Evolutionary conservation across 2,888 invertebrate genomes (phyloP), one percentile per base, ranked within the genome.

Genomic region (Keiferia lycopersicella): DNA sequence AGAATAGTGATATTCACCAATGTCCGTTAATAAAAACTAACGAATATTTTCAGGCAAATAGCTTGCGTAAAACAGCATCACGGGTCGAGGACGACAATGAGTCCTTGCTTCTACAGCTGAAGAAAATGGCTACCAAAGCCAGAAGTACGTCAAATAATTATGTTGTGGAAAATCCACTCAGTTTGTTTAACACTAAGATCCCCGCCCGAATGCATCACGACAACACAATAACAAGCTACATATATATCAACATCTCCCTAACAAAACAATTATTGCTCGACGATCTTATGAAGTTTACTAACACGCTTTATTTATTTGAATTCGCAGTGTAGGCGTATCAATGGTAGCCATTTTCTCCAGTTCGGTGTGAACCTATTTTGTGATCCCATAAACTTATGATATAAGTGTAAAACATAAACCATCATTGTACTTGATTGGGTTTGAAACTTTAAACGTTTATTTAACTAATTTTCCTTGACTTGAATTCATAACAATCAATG

Each of bases 71-170:
- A 93, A 97, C 97, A 93, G 94, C 97, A 82, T 95, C 96, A 82
- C 95, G 98, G 80, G 94, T 98, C 85, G 98, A 99, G 92, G 98
- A 98, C 87, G 98, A 99, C 93, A 98, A 98, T 93, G 98, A 99
- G 90, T 97, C 97, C 76, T 94, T 98, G 90, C 95, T 97, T 90
- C 94, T 97, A 93, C 98, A 98, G 94, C 94, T 98, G 92, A 97
- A 98, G 94, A 98, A 98, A 95, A 96, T 98, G 95, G 97, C 97
- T 92, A 94, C 95, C 88, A 95, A 95, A 92, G 94, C 95, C 92
- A 94, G 94, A 94, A 94, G 95, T 95, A 95, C 91, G 95, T 94
- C 86, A 80, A 79, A 76, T 77, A 80, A 79, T 80, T 83, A 76
- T 83, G 75, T 84, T 86, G 81, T 86, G 81, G 77, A 79, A 80